Evolutionary conservation across 2,797 vertebrate species (phyloP).

Genomic region (Morelia viridis): DNA sequence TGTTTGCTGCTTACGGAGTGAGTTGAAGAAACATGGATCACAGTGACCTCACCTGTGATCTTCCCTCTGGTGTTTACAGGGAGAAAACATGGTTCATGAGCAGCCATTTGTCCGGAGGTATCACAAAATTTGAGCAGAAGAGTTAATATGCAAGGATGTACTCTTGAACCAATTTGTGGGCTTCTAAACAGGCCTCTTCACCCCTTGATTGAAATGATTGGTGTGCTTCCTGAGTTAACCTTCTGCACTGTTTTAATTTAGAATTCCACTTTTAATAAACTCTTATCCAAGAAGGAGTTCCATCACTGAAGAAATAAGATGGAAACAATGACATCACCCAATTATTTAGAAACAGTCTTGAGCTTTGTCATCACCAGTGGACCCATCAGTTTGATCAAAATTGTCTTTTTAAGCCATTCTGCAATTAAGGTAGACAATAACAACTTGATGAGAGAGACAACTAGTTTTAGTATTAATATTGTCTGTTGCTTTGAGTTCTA

Average conservation of each 20-base stretch:
- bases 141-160: neutral
- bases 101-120: neutral
- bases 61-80: neutral
- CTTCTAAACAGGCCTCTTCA: no score
- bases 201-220: no score
- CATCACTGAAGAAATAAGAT: neutral
- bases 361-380: neutral
- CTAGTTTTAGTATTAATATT: neutral
- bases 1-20: neutral
- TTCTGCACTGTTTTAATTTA: neutral
- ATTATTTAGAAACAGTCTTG: neutral
- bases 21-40: neutral
- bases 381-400: neutral
- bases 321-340: neutral
- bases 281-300: neutral
- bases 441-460: neutral
- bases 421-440: neutral
- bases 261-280: neutral
- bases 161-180: neutral
- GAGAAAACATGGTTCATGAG: neutral
- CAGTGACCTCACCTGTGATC: neutral
- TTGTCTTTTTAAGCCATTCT: constrained; percentile 1
- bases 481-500: neutral
- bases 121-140: neutral
- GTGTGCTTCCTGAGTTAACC: neutral